Conservation (phyloP, 2,888 invertebrate species). For the Apamea sordens region DNA sequence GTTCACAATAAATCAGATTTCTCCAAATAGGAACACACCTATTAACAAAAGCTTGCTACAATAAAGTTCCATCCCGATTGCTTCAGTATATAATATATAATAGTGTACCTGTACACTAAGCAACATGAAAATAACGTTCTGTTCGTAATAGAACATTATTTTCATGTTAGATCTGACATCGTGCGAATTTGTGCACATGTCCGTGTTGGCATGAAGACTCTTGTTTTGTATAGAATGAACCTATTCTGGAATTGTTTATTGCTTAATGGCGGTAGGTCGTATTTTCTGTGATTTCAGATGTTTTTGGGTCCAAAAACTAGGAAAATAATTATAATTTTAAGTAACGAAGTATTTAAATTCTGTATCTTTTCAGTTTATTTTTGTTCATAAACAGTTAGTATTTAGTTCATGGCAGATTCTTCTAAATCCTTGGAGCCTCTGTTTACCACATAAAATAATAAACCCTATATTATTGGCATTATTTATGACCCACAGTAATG, state of each 20-base stretch:
- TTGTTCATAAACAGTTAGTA: no score
- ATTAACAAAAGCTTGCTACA: background rate
- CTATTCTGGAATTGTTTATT: slow-evolving; percentile 23
- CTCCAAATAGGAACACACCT: background rate
- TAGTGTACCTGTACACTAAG: background rate
- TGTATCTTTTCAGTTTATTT: background rate
- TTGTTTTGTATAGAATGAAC: background rate
- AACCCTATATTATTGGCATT: background rate
- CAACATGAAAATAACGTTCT: background rate
- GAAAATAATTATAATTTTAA: background rate
- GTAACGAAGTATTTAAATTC: background rate
- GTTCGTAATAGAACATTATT: background rate
- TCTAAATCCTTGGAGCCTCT: background rate
- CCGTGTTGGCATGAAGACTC: background rate
- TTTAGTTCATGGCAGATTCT: no score
- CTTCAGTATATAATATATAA: no score
- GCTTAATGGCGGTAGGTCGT: no score
- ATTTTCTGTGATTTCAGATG: background rate
- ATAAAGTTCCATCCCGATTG: background rate
- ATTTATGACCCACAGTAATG: background rate
- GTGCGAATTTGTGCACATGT: slow-evolving; percentile 43
- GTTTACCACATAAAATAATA: background rate
- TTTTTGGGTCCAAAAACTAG: background rate
- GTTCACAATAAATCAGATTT: background rate
- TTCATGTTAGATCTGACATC: background rate